Evolutionary conservation across 2,888 invertebrate species (phyloP), one percentile per base, ranked within the genome.

Genomic region (Ganaspis brasiliensis): DNA sequence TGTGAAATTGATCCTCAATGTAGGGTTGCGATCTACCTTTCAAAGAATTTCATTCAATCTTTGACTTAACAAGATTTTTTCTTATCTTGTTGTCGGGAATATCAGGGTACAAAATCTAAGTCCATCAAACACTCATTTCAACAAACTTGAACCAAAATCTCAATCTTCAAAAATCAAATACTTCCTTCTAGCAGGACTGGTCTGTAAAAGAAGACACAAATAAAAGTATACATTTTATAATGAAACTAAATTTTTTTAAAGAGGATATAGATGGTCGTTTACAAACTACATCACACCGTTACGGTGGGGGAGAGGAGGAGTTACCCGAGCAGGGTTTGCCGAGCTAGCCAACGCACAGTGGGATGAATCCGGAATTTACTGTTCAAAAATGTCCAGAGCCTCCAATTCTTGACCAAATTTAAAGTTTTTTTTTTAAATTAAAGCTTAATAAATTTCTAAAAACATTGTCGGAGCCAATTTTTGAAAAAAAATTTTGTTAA

Each of bases 1-100:
- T 67, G 67, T n/a, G 67, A 67, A 45, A 67, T 67, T 67, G 67
- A 67, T 67, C 67, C 45, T 45, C 67, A 40, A 67, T 45, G 40
- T 40, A 49, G 45, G 45, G 45, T 67, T n/a, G 45, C 24, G 45
- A 67, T 67, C 45, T 45, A 45, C 45, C 45, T 67, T 67, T 67
- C 45, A 67, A 14, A 67, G 10, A 40, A 67, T 45, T 67, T 67
- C 67, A 67, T 67, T 67, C 67, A 45, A 67, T 67, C 45, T 26
- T 67, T 26, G 45, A 67, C 45, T 67, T 67, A 26, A 45, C 45
- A 40, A n/a, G 67, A 67, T 45, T 45, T 45, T 21, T 63, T 12
- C 63, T 63, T 16, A 63, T 63, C 63, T n/a, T 63, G 21, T 37
- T 40, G 21, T 40, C 21, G 40, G n/a, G 24, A 37, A 40, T 40